These are phyloP conservation scores for Petrocephalus microphthalmus DNA, from an alignment of 2,113 vertebrate species.

Conservation along the genomic window DNA sequence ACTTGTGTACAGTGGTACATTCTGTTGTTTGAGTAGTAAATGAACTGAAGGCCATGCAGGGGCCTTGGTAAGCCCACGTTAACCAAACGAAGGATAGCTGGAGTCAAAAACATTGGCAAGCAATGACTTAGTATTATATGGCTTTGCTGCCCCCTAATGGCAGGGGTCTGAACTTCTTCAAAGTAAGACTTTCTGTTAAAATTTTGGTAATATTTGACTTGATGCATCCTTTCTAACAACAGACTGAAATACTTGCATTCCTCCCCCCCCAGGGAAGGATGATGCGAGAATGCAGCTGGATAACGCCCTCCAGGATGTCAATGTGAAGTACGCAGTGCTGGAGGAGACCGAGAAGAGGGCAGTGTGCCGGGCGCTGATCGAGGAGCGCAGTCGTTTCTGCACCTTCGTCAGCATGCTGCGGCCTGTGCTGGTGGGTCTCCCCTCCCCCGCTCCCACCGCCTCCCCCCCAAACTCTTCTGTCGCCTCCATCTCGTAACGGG, in stretches of 20 bases:
- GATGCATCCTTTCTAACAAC: not conserved
- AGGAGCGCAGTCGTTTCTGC: slow-evolving; percentile 69
- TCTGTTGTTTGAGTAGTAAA: not conserved
- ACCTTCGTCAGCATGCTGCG: slow-evolving; percentile 68
- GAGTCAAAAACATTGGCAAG: not conserved
- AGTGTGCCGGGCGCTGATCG: slow-evolving; percentile 63
- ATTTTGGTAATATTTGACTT: not conserved
- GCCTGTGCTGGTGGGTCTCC: slow-evolving; percentile 64
- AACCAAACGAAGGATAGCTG: not conserved
- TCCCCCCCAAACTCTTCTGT: not conserved
- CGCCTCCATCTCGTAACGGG: not conserved
- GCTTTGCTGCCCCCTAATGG: slow-evolving; percentile 31
- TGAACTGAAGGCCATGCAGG: not conserved
- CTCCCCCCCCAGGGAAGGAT: slow-evolving; percentile 57
- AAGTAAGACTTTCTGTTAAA: not conserved
- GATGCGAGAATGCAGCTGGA: slow-evolving; percentile 66
- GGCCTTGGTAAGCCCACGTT: not conserved
- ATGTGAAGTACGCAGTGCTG: slow-evolving; percentile 64
- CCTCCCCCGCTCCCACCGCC: not conserved
- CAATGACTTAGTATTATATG: not conserved
- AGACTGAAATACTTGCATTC: not conserved
- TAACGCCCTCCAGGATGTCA: slow-evolving; percentile 69
- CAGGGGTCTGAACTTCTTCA: not conserved
- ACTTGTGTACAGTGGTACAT: not conserved
- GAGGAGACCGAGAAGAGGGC: slow-evolving; percentile 71